Evolutionary conservation across 2,797 vertebrate species (phyloP).

Genomic region (Zenarchopterus dispar): DNA sequence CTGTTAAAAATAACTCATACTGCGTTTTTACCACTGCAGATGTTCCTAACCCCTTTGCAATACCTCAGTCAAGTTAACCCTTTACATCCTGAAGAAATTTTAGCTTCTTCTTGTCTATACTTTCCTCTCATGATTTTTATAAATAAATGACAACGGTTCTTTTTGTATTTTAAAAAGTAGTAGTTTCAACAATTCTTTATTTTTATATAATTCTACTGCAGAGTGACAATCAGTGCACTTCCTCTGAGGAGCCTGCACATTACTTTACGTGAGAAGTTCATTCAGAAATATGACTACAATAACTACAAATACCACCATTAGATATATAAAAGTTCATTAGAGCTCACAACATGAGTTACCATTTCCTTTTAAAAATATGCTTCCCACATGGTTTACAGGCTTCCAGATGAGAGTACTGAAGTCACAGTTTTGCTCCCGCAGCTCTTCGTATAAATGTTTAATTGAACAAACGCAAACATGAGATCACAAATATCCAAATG

Average conservation of each 20-base stretch:
- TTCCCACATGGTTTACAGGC: not conserved
- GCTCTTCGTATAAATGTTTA: constrained; percentile 1
- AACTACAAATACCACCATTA: not conserved
- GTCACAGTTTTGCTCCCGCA: not conserved
- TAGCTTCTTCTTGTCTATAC: no score
- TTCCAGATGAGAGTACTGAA: constrained; percentile 1
- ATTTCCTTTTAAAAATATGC: constrained; percentile 1
- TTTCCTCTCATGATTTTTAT: no score
- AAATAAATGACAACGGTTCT: no score
- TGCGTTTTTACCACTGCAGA: no score
- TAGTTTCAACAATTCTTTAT: no score
- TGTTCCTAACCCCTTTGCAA: no score
- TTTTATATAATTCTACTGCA: not conserved
- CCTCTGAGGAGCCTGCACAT: not conserved
- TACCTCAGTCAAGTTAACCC: no score
- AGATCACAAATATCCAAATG: not conserved
- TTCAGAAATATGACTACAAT: not conserved
- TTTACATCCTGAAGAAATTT: no score
- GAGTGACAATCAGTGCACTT: no score
- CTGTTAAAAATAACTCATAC: no score
- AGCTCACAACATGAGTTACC: not conserved
- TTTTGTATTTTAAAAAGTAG: no score
- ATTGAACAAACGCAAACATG: constrained; percentile 9
- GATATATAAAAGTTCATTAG: not conserved
- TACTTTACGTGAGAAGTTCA: not conserved